Base-by-base conservation (phyloP, 2,113 vertebrate species). In the Engraulis encrasicolus region DNA sequence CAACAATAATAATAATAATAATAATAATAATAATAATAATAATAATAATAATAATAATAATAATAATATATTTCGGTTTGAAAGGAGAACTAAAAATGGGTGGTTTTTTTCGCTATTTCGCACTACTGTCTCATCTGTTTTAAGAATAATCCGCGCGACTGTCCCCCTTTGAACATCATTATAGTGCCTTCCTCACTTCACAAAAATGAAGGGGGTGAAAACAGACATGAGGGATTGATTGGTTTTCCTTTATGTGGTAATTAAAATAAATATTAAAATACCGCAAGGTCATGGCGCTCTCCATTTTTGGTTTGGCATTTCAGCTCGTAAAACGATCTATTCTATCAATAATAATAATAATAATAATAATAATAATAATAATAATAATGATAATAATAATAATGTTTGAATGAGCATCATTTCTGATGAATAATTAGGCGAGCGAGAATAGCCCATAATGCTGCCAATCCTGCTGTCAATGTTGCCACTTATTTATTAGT, bases 391-490 rank as follows among this genome's bases (percentile, higher is more conserved):
- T n/a, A n/a, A n/a, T n/a, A n/a, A n/a, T n/a, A n/a, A n/a, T n/a
- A n/a, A n/a, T 19, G 18, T 54, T 5, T 54, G 18, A n/a, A 27
- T n/a, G n/a, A 14, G 61, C 15, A 31, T 14, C 66, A 74, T 66
- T n/a, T 36, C 66, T 74, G 34, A 74, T 74, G 66, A 31, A 74
- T 74, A 36, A 74, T 74, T 74, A 34, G 34, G 31, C n/a, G n/a
- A 31, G 31, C 66, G 11, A 74, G 66, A 34, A 15, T 74, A 74
- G 27, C 66, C 66, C 66, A 66, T 74, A 74, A 31, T 34, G 23
- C 58, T 74, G 23, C 34, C 66, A 31, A 34, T 74, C 66, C 66
- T 45, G 40, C 40, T 45, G 40, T 45, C 40, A 45, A 45, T 45
- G 40, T 9, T 45, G 40, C 9, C 66, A 74, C 5, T 36, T 23